These are phyloP conservation scores for Zaprionus lineosus DNA, from an alignment of 2,888 invertebrate genomes.

Conservation along the genomic window DNA sequence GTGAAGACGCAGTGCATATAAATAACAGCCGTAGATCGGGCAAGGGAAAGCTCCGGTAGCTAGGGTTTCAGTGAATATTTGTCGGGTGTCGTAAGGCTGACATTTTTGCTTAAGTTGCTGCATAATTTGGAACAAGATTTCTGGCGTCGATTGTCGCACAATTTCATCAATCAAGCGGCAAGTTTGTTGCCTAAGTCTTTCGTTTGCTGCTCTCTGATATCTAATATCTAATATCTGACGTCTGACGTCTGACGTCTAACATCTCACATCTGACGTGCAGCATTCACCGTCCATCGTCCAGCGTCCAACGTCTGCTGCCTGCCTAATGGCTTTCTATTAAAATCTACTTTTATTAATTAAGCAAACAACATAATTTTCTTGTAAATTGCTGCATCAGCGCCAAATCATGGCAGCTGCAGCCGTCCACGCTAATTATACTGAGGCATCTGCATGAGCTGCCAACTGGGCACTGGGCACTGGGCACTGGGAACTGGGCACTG, in stretches of 20 bases:
- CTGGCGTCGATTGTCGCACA: conserved; percentile 24
- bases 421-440: conserved; percentile 63
- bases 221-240: no score
- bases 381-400: conserved; percentile 74
- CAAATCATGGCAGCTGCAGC: conserved; percentile 72
- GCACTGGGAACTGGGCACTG: conserved; percentile 2
- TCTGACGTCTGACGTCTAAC: no score
- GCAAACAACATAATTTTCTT: conserved; percentile 75
- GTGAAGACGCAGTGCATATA: conserved; percentile 2
- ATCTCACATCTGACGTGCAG: no score
- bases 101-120: conserved; percentile 21
- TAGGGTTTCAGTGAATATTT: neutral
- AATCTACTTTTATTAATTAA: conserved; percentile 78
- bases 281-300: no score
- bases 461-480: neutral
- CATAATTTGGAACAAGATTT: conserved; percentile 30
- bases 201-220: conserved; percentile 29
- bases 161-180: conserved; percentile 40
- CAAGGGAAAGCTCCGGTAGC: no score
- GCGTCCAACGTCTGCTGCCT: no score
- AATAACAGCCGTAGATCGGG: conserved; percentile 1
- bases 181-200: conserved; percentile 57
- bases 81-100: conserved; percentile 16
- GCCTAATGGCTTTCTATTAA: conserved; percentile 69
- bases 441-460: conserved; percentile 43